phyloP scores from a whole-genome alignment of 2,797 vertebrate genomes.

The Prunella strophiata region DNA sequence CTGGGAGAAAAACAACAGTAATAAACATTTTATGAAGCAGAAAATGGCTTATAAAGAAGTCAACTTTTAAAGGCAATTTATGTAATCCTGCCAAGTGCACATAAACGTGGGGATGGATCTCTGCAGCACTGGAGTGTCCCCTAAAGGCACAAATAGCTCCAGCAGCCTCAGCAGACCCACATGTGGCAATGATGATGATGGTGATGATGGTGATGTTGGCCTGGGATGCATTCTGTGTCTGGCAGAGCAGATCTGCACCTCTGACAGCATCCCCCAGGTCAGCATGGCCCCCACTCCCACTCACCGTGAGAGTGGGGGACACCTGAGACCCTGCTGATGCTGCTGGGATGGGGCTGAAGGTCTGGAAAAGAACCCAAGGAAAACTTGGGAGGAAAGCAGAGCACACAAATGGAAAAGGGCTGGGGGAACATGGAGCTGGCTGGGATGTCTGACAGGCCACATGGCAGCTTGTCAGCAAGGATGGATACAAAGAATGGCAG shows the following conservation, averaged over 20 bases:
- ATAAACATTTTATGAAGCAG: conserved; percentile 74
- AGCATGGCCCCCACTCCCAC: accelerated
- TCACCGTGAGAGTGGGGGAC: accelerated
- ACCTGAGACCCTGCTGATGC: background rate
- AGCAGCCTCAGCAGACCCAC: background rate
- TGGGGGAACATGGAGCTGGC: background rate
- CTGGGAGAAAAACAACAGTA: conserved; percentile 63
- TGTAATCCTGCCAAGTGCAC: conserved; percentile 54
- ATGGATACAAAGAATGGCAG: background rate
- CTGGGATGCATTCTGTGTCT: background rate
- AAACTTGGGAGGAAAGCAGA: accelerated
- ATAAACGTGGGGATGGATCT: conserved; percentile 35
- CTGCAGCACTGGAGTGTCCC: conserved; percentile 62
- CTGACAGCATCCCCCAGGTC: background rate
- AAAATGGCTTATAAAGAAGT: conserved; percentile 75
- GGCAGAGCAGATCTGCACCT: background rate
- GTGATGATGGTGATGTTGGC: background rate
- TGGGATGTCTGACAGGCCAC: background rate
- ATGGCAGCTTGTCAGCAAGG: background rate
- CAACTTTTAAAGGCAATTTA: conserved; percentile 71
- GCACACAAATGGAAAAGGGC: background rate
- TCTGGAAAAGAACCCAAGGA: background rate
- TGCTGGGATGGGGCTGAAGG: background rate
- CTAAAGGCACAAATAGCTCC: conserved; percentile 40
- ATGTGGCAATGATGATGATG: background rate